Evolutionary conservation across 2,113 vertebrate genomes (phyloP), one percentile per base, ranked within the genome.

Genomic region (Hystrix brachyura): DNA sequence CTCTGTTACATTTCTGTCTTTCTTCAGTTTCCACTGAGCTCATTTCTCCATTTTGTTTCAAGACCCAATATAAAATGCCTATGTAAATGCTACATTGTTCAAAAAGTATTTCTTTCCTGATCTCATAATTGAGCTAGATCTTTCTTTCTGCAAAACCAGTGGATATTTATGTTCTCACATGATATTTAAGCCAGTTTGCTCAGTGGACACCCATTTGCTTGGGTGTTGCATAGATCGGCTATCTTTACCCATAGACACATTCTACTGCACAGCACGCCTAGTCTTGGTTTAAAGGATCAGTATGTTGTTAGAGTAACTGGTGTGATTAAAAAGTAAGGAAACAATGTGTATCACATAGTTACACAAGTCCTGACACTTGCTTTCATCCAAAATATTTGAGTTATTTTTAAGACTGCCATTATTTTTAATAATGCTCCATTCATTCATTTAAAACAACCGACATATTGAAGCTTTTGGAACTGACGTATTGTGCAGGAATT

Each of bases 361-460:
- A 82, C 9, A 29, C 55, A 80, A 71, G 17, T 2, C 7, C 4
- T 43, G 18, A 9, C 1, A 53, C 17, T 74, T 91, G 60, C 13
- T 89, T 88, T 94, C 43, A 57, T 57, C 79, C 21, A 3, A 87
- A 86, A 74, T 46, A n/a, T n/a, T 74, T 51, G 60, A 95, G 38
- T 59, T 92, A 7, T 38, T 81, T 88, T 96, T 92, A 1, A 65
- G 59, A 85, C 43, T 95, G 3, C 17, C 55, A 87, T 38, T 38
- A 38, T 38, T 38, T 38, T 38, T 38, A 38, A 38, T 38, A 38
- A 23, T 92, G 7, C 4, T 14, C 25, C 21, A 59, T 64, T 25
- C 7, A 0, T 85, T 84, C 76, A 60, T 62, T 90, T 38, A 85
- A 93, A 93, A 80, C 14, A 55, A 21, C 11, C 38, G 3, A 3